A percentile compares a stretch with the other conserved stretches of the same genome.
These are phyloP conservation scores for Paracentrotus lividus DNA, from an alignment of 53 echinoderm and acorn worm genomes.

Conservation along the genomic window DNA sequence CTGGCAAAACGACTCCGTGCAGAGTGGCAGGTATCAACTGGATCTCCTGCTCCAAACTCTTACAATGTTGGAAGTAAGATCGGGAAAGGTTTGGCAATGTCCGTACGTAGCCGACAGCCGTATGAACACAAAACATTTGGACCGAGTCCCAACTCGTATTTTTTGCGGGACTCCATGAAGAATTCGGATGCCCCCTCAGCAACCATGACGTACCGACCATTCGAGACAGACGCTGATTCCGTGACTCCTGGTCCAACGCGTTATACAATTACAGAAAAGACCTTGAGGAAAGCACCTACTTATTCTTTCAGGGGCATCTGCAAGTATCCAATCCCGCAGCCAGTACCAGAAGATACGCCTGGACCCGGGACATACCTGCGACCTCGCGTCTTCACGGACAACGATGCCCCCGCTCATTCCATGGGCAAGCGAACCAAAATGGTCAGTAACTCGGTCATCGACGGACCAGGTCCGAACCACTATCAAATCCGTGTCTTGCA, in stretches of 20 bases:
- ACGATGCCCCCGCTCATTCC: conserved; percentile 88
- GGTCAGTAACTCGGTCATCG: conserved; percentile 67
- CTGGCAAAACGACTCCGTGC: conserved; percentile 85
- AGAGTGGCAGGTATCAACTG: conserved; percentile 78
- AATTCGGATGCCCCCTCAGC: conserved; percentile 79
- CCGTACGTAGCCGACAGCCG: conserved; percentile 86
- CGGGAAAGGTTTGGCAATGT: conserved; percentile 98
- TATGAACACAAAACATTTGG: conserved; percentile 77
- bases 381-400: conserved; percentile 84
- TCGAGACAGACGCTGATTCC: conserved; percentile 69
- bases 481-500: conserved; percentile 82
- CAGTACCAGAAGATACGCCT: conserved; percentile 80
- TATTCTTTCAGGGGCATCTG: conserved; percentile 89
- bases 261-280: conserved; percentile 77
- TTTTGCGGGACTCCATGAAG: conserved; percentile 79
- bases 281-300: conserved; percentile 76
- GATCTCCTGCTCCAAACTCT: conserved; percentile 85
- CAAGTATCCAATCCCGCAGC: conserved; percentile 66
- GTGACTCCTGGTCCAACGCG: conserved; percentile 80
- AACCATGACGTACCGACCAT: conserved; percentile 88
- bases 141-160: conserved; percentile 95
- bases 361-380: conserved; percentile 89
- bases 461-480: conserved; percentile 96
- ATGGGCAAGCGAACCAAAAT: conserved; percentile 83
- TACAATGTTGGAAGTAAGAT: conserved; percentile 95